phyloP scores from a whole-genome alignment of 2,113 vertebrate species.

The Bubo blakistoni region DNA sequence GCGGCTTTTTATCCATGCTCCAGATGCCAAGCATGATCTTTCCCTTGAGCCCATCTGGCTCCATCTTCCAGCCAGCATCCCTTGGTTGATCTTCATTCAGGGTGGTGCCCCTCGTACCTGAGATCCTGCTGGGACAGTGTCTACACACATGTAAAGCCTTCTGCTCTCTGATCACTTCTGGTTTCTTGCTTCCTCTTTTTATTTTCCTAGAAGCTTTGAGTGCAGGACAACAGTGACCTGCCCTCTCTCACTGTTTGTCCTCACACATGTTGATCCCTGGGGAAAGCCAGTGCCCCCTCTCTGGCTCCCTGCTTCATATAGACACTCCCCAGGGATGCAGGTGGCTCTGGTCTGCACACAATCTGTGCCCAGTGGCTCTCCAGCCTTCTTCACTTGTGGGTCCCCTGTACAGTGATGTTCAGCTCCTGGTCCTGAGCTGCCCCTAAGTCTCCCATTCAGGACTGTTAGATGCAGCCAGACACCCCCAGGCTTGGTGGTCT shows the following conservation, averaged over 20 bases:
- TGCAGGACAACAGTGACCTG: not conserved
- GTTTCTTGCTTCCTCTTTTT: not conserved
- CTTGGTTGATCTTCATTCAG: not conserved
- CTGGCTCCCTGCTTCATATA: rapidly evolving
- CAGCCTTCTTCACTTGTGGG: not conserved
- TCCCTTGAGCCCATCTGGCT: not conserved
- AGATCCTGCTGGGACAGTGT: not conserved
- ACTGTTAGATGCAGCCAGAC: not conserved
- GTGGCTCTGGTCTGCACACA: not conserved
- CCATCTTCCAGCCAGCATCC: not conserved
- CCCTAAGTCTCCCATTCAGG: not conserved
- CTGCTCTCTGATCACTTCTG: not conserved
- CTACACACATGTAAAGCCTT: not conserved
- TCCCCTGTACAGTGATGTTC: too few species aligned
- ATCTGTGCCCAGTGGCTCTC: not conserved
- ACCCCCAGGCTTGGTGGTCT: not conserved
- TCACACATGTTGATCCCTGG: not conserved
- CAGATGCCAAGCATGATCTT: not conserved
- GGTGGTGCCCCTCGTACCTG: not conserved
- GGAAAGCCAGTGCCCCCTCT: not conserved
- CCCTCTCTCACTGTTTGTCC: not conserved
- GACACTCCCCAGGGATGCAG: not conserved
- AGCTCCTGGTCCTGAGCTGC: not conserved
- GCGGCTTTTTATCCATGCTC: not conserved
- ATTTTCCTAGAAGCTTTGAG: not conserved